phyloP scores from a whole-genome alignment of 2,888 invertebrate genomes.

The Brassicogethes aeneus region DNA sequence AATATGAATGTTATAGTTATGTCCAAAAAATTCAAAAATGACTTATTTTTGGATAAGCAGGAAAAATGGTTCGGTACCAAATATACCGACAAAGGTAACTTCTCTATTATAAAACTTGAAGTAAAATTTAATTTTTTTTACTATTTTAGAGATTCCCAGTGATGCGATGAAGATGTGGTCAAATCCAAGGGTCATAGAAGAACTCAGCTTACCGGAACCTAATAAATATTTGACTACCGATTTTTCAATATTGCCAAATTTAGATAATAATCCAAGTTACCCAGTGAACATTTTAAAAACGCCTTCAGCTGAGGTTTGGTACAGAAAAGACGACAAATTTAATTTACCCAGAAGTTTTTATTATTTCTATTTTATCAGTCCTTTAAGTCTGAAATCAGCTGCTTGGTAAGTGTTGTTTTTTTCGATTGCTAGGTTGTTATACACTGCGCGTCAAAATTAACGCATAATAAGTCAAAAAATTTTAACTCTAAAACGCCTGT shows the following conservation, averaged over 20 bases:
- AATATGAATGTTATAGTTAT: constrained; percentile 62
- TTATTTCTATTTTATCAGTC: constrained; percentile 64
- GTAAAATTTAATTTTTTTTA: constrained; percentile 4
- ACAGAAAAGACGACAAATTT: constrained; percentile 75
- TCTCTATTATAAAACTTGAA: not conserved
- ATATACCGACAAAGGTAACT: constrained; percentile 53
- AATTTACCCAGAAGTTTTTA: constrained; percentile 68
- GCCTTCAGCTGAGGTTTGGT: constrained; percentile 66
- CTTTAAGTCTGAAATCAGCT: constrained; percentile 52
- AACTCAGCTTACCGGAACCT: constrained; percentile 59
- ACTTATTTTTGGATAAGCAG: constrained; percentile 48
- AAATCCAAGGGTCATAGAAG: constrained; percentile 44
- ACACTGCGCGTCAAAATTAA: no score
- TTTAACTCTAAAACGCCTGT: no score
- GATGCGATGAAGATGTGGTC: constrained; percentile 58
- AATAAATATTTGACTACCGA: constrained; percentile 67
- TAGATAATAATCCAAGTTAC: constrained; percentile 35
- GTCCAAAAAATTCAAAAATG: constrained; percentile 50
- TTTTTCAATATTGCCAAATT: constrained; percentile 51
- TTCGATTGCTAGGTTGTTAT: constrained; percentile 2
- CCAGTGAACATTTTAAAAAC: constrained; percentile 51
- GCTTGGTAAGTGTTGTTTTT: constrained; percentile 49
- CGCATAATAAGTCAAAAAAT: no score
- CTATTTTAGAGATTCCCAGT: constrained; percentile 47
- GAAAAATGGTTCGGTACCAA: constrained; percentile 83